Base-by-base conservation (phyloP, 2,888 invertebrate species). In the Synanthedon tipuliformis region DNA sequence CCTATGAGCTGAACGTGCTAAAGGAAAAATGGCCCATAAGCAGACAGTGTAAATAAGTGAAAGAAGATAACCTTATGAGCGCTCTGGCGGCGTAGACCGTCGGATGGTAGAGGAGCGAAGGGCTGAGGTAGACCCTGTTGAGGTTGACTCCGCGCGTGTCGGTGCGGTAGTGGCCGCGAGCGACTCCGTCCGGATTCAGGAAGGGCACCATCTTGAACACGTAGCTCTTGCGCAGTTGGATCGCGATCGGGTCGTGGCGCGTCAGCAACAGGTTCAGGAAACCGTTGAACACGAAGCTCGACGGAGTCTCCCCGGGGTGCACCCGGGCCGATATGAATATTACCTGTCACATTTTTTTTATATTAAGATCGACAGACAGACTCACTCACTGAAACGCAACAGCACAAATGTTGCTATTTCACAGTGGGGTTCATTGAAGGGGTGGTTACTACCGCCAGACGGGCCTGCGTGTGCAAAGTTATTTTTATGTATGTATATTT, bases 171-270 rank as follows among this genome's bases (percentile, higher is more conserved):
- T 95, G 94, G 0, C 97, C 97, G 53, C 91, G 86, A 8, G 92
- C 92, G 1, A 97, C 96, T 1, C 97, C 97, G 69, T 97, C 97
- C 0, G 97, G 97, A 84, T 97, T 97, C 58, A 97, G 79, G 85
- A 96, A 94, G 0, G 97, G 97, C 59, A 97, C 92, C 73, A 97
- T 82, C 81, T 96, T 96, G 87, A 97, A 96, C 59, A 97, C 95
- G 72, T 93, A 95, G 50, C 90, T 70, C 65, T 91, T 91, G 52
- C 96, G 89, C 50, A 97, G 83, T 54, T 89, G 87, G 52, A 90
- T 86, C 16, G 95, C 95, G 53, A 94, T 89, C 1, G 92, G 90
- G 74, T 96, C 96, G 55, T 92, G 91, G 40, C 91, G 89, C 55
- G 89, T 90, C 15, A 96, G 76, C 48, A 97, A 82, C 50, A 95